Percentiles rank a stretch among this genome's conserved stretches.
Evolutionary conservation across 2,797 vertebrate genomes (phyloP).

Genomic region (Prunella strophiata): DNA sequence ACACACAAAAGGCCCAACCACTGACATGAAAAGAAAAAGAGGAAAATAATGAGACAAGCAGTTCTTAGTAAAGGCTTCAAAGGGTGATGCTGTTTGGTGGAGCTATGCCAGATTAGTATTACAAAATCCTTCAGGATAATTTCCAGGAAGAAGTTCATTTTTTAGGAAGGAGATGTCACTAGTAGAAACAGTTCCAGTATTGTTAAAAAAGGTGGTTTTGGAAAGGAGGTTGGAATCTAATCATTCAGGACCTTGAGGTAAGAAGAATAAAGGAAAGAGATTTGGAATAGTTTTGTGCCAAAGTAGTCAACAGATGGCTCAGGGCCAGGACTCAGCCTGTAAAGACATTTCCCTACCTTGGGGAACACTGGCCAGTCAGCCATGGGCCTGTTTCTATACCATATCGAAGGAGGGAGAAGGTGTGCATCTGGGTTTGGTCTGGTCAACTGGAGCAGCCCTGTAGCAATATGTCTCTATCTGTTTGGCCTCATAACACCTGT

Average conservation of each 20-base stretch:
- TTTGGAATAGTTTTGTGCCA: not conserved
- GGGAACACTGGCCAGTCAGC: not conserved
- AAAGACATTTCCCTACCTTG: not conserved
- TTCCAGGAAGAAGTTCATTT: slow-evolving; percentile 15
- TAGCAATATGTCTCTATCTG: not conserved
- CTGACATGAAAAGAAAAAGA: not conserved
- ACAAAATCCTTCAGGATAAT: slow-evolving; percentile 10
- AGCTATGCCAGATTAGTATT: not conserved
- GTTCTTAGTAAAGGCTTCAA: not conserved
- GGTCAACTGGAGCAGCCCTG: not conserved
- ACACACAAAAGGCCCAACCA: not conserved
- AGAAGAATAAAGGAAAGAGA: not conserved
- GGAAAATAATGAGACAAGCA: slow-evolving; percentile 4
- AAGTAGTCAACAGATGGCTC: not conserved
- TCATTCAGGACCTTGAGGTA: not conserved
- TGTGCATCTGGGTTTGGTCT: not conserved
- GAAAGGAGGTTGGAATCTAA: not conserved
- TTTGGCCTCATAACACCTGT: not conserved
- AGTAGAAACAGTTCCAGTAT: not conserved
- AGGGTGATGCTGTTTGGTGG: not conserved
- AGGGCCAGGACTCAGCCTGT: not conserved
- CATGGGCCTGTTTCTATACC: not conserved
- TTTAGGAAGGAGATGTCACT: not conserved
- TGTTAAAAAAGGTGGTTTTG: slow-evolving; percentile 1
- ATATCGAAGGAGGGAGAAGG: not conserved